A percentile compares a stretch with the other conserved stretches of the same genome.
Conservation (phyloP, 2,797 vertebrate genomes). For the Leptatherina wallacei region DNA sequence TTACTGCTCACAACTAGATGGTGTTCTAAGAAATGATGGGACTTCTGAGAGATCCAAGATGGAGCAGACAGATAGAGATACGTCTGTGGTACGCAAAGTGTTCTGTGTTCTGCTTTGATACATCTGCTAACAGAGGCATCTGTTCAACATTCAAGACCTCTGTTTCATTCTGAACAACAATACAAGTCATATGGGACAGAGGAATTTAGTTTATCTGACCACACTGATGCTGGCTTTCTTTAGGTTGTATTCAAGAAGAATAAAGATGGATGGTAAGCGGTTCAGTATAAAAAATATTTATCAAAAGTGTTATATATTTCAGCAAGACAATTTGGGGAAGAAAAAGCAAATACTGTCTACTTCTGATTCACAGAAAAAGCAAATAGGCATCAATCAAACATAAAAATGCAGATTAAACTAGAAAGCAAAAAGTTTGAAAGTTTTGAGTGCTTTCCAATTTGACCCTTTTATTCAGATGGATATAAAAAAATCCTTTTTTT, state of each 20-base stretch:
- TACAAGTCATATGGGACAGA: too few relatives aligned
- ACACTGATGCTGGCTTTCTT: too few relatives aligned
- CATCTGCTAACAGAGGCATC: too few relatives aligned
- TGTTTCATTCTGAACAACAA: too few relatives aligned
- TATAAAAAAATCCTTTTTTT: constrained; percentile 40
- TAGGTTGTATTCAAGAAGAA: background rate
- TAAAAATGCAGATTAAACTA: constrained; percentile 16
- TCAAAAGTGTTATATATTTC: background rate
- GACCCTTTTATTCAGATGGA: constrained; percentile 26
- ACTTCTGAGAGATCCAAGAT: too few relatives aligned
- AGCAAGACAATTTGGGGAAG: background rate
- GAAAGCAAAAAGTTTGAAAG: background rate
- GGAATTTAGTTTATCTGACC: too few relatives aligned
- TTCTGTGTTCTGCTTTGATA: too few relatives aligned
- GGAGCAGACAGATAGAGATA: too few relatives aligned
- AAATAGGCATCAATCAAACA: constrained; percentile 13
- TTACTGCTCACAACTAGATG: too few relatives aligned
- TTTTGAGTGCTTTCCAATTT: constrained; percentile 38
- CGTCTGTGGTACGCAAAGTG: too few relatives aligned
- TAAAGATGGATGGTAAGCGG: background rate
- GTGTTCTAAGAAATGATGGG: too few relatives aligned
- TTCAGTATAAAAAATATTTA: background rate
- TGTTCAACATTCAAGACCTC: too few relatives aligned
- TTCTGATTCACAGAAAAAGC: background rate
- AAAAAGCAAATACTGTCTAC: background rate